Evolutionary conservation across 2,797 vertebrate species (phyloP).

Genomic region (Mionectes olivaceus): DNA sequence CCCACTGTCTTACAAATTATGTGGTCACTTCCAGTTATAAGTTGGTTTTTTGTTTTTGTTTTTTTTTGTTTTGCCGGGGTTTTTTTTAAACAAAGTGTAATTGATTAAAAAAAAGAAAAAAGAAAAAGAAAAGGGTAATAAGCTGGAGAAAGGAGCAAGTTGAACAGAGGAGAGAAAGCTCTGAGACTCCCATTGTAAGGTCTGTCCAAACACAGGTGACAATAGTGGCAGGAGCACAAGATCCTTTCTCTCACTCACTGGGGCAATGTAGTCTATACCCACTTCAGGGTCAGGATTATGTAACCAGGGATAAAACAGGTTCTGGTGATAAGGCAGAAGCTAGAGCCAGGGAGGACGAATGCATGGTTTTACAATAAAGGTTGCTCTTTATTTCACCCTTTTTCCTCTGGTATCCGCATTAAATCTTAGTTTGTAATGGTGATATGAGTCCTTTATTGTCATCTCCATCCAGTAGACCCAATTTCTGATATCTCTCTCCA

Average conservation of each 20-base stretch:
- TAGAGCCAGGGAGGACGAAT: neutral
- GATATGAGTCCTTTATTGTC: neutral
- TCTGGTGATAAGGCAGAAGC: neutral
- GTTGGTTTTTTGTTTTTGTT: too few relatives aligned
- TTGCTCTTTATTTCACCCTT: neutral
- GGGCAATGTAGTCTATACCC: neutral
- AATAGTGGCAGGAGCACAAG: neutral
- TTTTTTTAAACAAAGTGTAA: neutral
- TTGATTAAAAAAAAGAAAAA: neutral
- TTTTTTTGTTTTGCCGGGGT: too few relatives aligned
- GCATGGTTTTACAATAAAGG: neutral
- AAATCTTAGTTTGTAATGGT: neutral
- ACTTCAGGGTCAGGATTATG: neutral
- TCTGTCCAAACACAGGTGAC: neutral
- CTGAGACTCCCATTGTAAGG: neutral
- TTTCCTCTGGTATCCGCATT: neutral
- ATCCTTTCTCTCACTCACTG: neutral
- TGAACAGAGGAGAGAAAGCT: neutral
- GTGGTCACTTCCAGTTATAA: neutral
- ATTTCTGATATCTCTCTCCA: neutral
- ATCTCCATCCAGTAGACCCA: neutral
- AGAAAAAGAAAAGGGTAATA: neutral
- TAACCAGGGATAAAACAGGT: rapidly evolving
- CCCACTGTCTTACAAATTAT: neutral
- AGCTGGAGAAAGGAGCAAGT: neutral